phyloP scores from a whole-genome alignment of 2,113 vertebrate species.

The Fregetta grallaria region DNA sequence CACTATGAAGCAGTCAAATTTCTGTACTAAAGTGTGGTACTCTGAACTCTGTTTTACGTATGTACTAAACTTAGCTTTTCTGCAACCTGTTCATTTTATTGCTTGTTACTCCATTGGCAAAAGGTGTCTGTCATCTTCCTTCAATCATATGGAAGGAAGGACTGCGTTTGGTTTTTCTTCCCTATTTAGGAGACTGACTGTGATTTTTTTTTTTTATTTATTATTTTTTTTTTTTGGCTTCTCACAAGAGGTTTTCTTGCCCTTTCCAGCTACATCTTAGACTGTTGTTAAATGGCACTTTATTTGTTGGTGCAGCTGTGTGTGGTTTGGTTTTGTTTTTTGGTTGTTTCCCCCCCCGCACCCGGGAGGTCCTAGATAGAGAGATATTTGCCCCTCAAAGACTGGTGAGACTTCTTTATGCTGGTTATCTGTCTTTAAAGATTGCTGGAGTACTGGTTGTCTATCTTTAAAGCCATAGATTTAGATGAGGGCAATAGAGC shows the following conservation, averaged over 20 bases:
- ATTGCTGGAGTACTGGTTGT: neutral
- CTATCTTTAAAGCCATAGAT: neutral
- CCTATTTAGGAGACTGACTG: neutral
- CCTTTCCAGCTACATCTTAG: neutral
- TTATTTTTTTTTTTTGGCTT: neutral
- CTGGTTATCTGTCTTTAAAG: neutral
- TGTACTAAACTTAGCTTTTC: neutral
- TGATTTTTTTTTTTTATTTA: neutral
- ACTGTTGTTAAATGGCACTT: neutral
- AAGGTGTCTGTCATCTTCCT: accelerated
- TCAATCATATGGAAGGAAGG: accelerated
- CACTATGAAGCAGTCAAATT: neutral
- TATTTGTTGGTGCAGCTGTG: neutral
- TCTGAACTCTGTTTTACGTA: accelerated
- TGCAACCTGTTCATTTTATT: neutral
- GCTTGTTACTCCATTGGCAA: neutral
- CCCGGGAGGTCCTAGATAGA: neutral
- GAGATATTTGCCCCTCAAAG: neutral
- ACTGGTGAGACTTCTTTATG: neutral
- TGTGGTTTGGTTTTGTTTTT: neutral
- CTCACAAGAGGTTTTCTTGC: neutral
- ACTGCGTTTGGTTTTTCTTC: neutral
- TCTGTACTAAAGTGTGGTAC: neutral
- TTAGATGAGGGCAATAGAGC: neutral
- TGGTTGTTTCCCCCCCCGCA: too few relatives aligned